Conservation (phyloP, 1,140 invertebrate genomes). For the Drosophila yakuba region DNA sequence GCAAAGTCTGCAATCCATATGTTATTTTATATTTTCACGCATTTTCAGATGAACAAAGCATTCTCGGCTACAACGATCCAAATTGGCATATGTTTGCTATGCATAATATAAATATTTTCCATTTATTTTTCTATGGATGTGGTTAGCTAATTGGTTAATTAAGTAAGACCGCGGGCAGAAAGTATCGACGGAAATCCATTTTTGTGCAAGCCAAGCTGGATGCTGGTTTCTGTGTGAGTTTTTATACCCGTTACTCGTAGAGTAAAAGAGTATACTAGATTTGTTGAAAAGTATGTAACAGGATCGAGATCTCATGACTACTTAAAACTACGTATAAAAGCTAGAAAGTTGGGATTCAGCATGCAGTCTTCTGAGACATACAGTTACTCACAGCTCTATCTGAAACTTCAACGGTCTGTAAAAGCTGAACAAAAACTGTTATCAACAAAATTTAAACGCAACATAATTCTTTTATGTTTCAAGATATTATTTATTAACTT, state of each 20-base stretch:
- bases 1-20: constrained; percentile 9
- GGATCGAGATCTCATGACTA: too few relatives aligned
- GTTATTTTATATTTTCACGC: constrained; percentile 28
- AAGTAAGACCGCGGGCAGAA: constrained; percentile 26
- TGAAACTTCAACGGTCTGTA: too few relatives aligned
- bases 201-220: constrained; percentile 29
- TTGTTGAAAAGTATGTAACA: too few relatives aligned
- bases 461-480: too few relatives aligned
- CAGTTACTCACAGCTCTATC: too few relatives aligned
- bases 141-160: constrained; percentile 73
- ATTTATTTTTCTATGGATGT: constrained; percentile 19
- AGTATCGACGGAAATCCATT: constrained; percentile 24
- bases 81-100: constrained; percentile 6
- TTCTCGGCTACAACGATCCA: constrained; percentile 27
- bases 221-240: constrained; percentile 27
- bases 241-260: background rate
- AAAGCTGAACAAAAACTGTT: too few relatives aligned
- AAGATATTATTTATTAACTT: too few relatives aligned
- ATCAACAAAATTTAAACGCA: too few relatives aligned
- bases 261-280: too few relatives aligned
- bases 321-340: too few relatives aligned
- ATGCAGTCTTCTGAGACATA: too few relatives aligned
- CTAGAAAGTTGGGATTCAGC: too few relatives aligned
- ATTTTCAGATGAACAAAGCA: constrained; percentile 20
- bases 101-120: constrained; percentile 8